Base-by-base conservation (phyloP, 1,140 invertebrate genomes). In the Trachymyrmex cornetzi region DNA sequence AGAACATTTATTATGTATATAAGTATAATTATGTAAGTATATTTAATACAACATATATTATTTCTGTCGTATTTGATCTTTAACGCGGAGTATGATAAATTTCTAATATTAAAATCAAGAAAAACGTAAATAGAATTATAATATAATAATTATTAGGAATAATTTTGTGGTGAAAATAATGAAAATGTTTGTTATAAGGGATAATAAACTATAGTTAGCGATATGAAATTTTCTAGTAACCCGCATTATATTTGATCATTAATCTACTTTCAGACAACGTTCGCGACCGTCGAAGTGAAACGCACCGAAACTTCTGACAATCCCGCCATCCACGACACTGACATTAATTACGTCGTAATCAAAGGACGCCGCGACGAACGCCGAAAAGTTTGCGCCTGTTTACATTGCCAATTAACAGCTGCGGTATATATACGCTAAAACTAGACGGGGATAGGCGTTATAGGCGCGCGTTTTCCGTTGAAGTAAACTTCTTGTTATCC, bases 321-420 rank as follows among this genome's bases (percentile, higher is more conserved):
- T 85, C 75, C 74, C 75, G 22, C 74, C 75, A 77, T 64, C 81
- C 61, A 38, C 48, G 74, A 79, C 59, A 53, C 59, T 79, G 82
- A 85, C 82, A 85, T 85, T 85, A 85, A 85, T 85, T 85, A 85
- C 75, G 48, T 34, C 82, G 61, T 64, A 79, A 48, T 77, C 82
- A 85, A 85, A 85, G 82, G 75, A 77, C 38, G 67, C 44, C n/a
- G 61, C 61, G 59, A 85, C 59, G 48, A 77, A 44, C 72, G 74
- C 74, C 82, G 82, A 79, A 77, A 85, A 85, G 82, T 85, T 85
- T 85, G 72, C 24, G 74, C 48, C 55, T 84, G 80, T 84, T 84
- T 84, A 84, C 69, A 84, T 64, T 84, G 38, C 69, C 69, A 84
- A 75, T 84, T 84, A 84, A 61, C 80, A 75, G 71, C 55, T 63